Conservation (phyloP, 2,888 invertebrate species). For the Dyspetes luteomarginatus region DNA sequence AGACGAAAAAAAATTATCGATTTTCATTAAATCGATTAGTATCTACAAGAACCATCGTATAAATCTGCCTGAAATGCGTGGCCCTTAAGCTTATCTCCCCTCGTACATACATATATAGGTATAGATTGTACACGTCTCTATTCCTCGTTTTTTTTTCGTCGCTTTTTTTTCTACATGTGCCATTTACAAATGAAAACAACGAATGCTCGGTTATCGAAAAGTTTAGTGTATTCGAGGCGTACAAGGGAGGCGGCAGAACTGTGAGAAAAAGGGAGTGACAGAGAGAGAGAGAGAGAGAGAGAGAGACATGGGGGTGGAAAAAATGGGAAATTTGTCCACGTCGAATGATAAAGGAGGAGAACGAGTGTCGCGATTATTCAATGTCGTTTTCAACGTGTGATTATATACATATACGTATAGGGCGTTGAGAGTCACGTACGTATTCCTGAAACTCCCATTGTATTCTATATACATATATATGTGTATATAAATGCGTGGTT, state of each 20-base stretch:
- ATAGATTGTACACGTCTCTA: neutral
- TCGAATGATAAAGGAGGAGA: conserved; percentile 62
- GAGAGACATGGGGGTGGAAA: neutral
- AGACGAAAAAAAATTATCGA: too few species aligned
- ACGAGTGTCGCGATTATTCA: conserved; percentile 64
- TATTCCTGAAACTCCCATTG: conserved; percentile 55
- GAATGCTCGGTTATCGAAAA: conserved; percentile 48
- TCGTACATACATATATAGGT: neutral
- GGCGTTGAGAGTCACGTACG: conserved; percentile 47
- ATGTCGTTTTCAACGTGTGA: conserved; percentile 60
- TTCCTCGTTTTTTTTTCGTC: neutral
- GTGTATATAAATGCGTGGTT: conserved; percentile 5
- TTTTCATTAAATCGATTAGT: too few species aligned
- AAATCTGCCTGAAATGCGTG: too few species aligned
- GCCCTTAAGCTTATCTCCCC: too few species aligned
- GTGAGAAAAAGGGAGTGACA: neutral
- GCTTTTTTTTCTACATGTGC: neutral
- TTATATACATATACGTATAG: conserved; percentile 13
- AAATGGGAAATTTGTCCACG: conserved; percentile 59
- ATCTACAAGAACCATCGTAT: too few species aligned
- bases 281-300: neutral
- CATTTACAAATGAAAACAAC: conserved; percentile 51
- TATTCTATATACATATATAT: conserved; percentile 14
- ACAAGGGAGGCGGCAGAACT: conserved; percentile 26
- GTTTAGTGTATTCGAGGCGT: conserved; percentile 34